Evolutionary conservation across 1,140 invertebrate species (phyloP).

Genomic region (Aphelenchoides fujianensis): DNA sequence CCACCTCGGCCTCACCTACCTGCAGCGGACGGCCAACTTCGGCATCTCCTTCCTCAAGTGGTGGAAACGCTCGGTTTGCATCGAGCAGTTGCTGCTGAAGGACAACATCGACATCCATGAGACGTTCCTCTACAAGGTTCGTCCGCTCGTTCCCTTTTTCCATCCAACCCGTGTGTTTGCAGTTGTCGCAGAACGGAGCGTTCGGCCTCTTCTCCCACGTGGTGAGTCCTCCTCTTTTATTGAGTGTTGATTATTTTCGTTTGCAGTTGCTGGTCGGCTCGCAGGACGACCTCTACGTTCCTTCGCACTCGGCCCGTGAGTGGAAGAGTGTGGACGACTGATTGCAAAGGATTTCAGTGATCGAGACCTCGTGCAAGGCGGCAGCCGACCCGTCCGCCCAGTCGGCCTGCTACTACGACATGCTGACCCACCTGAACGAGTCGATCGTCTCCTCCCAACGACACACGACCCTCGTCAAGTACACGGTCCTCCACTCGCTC

Average conservation of each 20-base stretch:
- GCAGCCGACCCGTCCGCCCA: conserved; percentile 27
- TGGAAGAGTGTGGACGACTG: no score
- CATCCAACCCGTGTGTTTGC: not conserved
- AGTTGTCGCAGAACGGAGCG: conserved; percentile 20
- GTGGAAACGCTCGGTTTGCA: conserved; percentile 36
- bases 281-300: conserved; percentile 43
- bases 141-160: conserved; percentile 2
- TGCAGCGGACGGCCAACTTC: conserved; percentile 34
- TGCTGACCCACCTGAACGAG: conserved; percentile 38
- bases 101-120: conserved; percentile 24
- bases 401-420: conserved; percentile 30
- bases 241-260: not conserved
- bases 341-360: no score
- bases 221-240: not conserved
- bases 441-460: conserved; percentile 33
- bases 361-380: conserved; percentile 46
- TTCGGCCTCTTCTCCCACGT: conserved; percentile 31
- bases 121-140: conserved; percentile 29
- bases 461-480: conserved; percentile 45
- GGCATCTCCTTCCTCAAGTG: conserved; percentile 32
- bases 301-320: conserved; percentile 45
- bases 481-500: conserved; percentile 37
- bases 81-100: conserved; percentile 33
- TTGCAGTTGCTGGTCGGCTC: conserved; percentile 33
- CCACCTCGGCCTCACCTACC: conserved; percentile 35